Conservation (phyloP, 2,888 invertebrate species). For the Hyposoter didymator region DNA sequence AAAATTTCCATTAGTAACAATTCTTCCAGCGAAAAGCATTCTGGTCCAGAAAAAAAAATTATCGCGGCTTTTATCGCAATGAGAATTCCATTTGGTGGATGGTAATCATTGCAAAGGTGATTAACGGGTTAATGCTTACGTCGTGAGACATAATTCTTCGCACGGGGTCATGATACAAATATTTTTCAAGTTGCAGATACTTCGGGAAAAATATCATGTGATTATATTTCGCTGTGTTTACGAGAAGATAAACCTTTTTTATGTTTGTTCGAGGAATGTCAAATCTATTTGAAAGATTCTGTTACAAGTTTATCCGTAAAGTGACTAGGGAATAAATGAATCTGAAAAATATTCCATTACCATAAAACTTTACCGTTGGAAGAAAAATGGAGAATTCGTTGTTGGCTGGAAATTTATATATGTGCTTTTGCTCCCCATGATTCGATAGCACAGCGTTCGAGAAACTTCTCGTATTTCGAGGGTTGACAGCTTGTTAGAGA, state of each 20-base stretch:
- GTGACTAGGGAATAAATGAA: neutral
- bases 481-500: constrained; percentile 73
- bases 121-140: too few relatives aligned
- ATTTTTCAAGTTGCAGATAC: neutral
- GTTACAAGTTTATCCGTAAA: neutral
- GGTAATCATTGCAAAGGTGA: neutral
- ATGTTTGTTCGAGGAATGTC: neutral
- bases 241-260: neutral
- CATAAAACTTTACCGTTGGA: neutral
- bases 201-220: neutral
- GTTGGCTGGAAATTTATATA: neutral
- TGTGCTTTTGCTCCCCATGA: constrained; percentile 37
- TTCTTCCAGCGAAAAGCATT: neutral
- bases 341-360: constrained; percentile 12
- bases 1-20: neutral
- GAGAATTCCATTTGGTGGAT: neutral
- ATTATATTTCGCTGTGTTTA: neutral
- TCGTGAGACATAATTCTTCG: neutral
- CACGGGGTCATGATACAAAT: neutral
- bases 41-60: neutral
- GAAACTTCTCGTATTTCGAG: constrained; percentile 55
- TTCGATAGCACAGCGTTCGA: constrained; percentile 58
- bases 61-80: neutral
- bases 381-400: constrained; percentile 6
- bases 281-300: neutral